Percentiles rank a stretch among this genome's conserved stretches.
Evolutionary conservation across 37 sponge, comb jelly and placozoan genomes (phyloP).

Genomic region (Eunapius fragilis): DNA sequence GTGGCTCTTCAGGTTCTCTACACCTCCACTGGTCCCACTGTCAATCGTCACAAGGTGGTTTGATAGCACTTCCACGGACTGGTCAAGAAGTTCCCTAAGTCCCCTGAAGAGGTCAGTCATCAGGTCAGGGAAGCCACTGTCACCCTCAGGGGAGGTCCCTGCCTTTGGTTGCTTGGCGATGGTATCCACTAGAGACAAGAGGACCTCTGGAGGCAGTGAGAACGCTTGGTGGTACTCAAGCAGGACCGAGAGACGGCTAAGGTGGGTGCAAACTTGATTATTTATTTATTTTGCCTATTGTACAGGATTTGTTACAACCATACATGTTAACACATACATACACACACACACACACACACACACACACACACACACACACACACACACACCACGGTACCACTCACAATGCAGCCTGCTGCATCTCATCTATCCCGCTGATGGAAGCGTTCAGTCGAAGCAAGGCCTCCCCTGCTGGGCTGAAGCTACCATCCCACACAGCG

Average conservation of each 20-base stretch:
- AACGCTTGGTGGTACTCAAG: slow-evolving; percentile 48
- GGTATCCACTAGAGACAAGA: not conserved
- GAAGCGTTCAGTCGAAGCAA: slow-evolving; percentile 46
- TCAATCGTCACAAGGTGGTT: not conserved
- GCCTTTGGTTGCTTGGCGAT: not conserved
- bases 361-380: slow-evolving; percentile 40
- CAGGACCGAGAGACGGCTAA: slow-evolving; percentile 49
- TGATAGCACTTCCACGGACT: not conserved
- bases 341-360: not conserved
- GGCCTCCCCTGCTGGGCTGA: slow-evolving; percentile 4
- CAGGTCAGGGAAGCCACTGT: not conserved
- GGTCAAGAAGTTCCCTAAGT: not conserved
- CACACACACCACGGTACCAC: not conserved
- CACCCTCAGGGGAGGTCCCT: not conserved
- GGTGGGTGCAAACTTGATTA: too few species aligned
- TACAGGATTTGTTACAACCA: too few species aligned
- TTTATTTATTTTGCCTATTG: too few species aligned
- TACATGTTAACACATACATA: too few species aligned
- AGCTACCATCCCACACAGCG: slow-evolving; percentile 19
- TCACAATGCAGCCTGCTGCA: slow-evolving; percentile 41
- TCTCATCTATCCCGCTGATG: slow-evolving; percentile 28
- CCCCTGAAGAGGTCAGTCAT: not conserved
- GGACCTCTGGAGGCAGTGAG: not conserved
- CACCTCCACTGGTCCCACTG: not conserved
- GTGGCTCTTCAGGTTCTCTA: not conserved